Percentiles rank a stretch among this genome's conserved stretches.
phyloP scores from a whole-genome alignment of 1,140 invertebrate genomes.

The Sinonovacula constricta region DNA sequence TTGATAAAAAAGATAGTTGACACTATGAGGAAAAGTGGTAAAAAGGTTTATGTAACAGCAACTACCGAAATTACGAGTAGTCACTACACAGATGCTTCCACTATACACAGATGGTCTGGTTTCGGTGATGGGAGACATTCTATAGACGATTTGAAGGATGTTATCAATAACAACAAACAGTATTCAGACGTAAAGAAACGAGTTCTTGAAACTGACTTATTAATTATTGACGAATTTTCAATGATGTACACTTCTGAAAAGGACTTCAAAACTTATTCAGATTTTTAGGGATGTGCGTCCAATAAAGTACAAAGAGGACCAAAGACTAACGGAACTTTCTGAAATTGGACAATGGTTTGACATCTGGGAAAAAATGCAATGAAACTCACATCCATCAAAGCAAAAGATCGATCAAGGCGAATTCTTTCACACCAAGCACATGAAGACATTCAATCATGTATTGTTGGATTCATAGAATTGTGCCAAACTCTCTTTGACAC shows the following conservation, averaged over 20 bases:
- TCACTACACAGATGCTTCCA: conserved; percentile 4
- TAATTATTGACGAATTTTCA: conserved; percentile 29
- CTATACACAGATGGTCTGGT: conserved; percentile 40
- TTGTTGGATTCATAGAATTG: conserved; percentile 27
- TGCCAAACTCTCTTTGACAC: not conserved
- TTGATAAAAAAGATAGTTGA: conserved; percentile 9
- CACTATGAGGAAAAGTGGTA: not conserved
- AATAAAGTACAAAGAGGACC: too few species aligned
- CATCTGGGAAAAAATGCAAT: too few species aligned
- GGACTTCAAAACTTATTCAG: conserved; percentile 1
- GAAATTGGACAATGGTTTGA: too few species aligned
- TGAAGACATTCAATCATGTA: conserved; percentile 3
- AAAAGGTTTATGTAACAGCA: conserved; percentile 18
- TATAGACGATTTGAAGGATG: not conserved
- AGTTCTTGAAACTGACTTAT: conserved; percentile 15
- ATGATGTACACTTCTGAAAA: conserved; percentile 20
- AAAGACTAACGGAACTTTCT: too few species aligned
- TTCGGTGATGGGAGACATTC: conserved; percentile 20
- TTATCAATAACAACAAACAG: not conserved
- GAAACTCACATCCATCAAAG: too few species aligned
- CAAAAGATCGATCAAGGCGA: too few species aligned
- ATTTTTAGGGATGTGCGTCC: conserved; percentile 27
- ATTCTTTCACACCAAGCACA: too few species aligned
- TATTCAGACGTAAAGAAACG: not conserved
- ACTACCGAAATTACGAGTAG: conserved; percentile 28